Base-by-base conservation (phyloP, 1,140 invertebrate genomes). In the Tribolium madens region DNA sequence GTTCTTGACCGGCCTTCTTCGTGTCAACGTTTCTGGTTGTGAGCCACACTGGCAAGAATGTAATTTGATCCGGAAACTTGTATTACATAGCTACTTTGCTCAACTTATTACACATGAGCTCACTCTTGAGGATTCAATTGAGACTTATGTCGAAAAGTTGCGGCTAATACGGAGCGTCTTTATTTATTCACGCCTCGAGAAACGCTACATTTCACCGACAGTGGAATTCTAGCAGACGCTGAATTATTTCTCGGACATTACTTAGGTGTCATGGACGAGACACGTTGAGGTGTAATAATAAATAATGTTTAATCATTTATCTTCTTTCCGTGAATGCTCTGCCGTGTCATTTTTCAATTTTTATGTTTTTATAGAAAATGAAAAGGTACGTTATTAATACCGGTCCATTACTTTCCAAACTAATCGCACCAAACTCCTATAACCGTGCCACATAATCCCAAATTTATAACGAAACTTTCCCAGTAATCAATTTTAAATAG, bases 51-150 rank as follows among this genome's bases (percentile, higher is more conserved):
- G 53, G 18, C 57, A 33, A 64, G 21, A 33, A 31, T 64, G 57
- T 64, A 64, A 64, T 64, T 64, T 64, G 57, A 64, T 64, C 21
- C 57, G 57, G 57, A 64, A 64, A 64, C 57, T 64, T 64, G 57
- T 64, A 64, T 64, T 64, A 64, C 57, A 64, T 31, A 33, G 26
- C 57, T 31, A 33, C 52, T 57, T 57, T 57, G 52, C 52, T 26
- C 52, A 13, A 64, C 57, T 64, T 64, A 64, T 64, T 64, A 33
- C 57, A 64, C 57, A 33, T 64, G 57, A 33, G 57, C 12, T 33
- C 21, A 64, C 57, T 57, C 52, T 21, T 12, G 52, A 57, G 52
- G 17, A 21, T 57, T 18, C 52, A 13, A 33, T 33, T 64, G 21
- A 64, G 57, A 64, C 21, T 64, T 64, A 64, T 33, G 57, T 13